Percentiles rank a stretch among this genome's conserved stretches.
phyloP scores from a whole-genome alignment of 2,113 vertebrate genomes.

The Neogale vison region DNA sequence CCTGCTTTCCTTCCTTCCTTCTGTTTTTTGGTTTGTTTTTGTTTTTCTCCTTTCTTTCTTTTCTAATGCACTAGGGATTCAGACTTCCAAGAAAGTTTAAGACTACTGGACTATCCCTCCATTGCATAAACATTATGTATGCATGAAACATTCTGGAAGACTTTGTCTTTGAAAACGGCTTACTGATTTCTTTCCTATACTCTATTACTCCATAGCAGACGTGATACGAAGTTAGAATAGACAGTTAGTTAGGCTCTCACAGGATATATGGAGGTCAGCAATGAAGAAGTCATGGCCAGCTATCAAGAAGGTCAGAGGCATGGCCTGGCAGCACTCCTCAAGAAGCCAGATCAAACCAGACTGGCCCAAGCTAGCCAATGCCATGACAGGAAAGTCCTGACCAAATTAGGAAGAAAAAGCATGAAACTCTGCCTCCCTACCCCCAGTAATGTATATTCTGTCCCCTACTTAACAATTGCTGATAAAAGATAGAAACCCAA shows the following conservation, averaged over 20 bases:
- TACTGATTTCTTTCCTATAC: neutral
- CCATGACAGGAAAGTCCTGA: neutral
- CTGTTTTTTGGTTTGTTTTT: neutral
- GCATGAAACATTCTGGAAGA: neutral
- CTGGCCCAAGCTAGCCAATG: neutral
- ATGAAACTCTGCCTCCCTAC: neutral
- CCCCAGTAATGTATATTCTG: neutral
- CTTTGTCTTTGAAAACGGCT: neutral
- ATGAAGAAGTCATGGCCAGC: neutral
- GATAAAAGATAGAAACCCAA: neutral
- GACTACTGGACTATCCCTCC: neutral
- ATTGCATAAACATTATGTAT: neutral
- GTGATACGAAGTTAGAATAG: neutral
- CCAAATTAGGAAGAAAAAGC: neutral
- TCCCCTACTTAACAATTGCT: neutral
- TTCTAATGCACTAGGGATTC: neutral
- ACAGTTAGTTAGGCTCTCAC: neutral
- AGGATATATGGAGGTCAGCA: neutral
- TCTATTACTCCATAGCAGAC: neutral
- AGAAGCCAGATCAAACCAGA: neutral
- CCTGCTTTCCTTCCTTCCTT: neutral
- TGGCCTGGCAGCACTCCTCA: neutral
- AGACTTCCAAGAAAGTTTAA: neutral
- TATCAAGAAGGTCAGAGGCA: neutral
- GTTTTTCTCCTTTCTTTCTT: neutral